A percentile compares a stretch with the other conserved stretches of the same genome.
Evolutionary conservation across 2,888 invertebrate species (phyloP).

Genomic region (Orthosia gracilis): DNA sequence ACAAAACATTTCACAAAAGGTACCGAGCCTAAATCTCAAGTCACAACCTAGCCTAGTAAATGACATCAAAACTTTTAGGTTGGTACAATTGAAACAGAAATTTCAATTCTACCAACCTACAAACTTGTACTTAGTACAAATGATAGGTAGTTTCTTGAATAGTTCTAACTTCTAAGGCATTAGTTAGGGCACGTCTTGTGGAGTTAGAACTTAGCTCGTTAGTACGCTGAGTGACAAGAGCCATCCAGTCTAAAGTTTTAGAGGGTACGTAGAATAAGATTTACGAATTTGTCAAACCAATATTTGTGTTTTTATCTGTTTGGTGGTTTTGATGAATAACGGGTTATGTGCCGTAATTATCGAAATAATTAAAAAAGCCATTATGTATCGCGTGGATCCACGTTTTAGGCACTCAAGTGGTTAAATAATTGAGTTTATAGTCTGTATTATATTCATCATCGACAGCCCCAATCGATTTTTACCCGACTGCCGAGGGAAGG

Average conservation of each 20-base stretch:
- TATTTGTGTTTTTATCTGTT: slow-evolving; percentile 4
- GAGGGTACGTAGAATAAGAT: background rate
- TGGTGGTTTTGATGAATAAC: background rate
- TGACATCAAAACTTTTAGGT: slow-evolving; percentile 47
- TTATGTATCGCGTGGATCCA: too few species aligned
- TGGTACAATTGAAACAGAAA: slow-evolving; percentile 29
- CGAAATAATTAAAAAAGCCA: too few species aligned
- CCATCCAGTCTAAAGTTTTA: slow-evolving; percentile 49
- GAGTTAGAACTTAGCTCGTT: slow-evolving; percentile 76
- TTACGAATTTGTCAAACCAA: slow-evolving; percentile 46
- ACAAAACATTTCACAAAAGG: background rate
- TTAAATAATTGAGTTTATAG: background rate
- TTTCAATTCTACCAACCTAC: slow-evolving; percentile 62
- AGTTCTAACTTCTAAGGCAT: slow-evolving; percentile 71
- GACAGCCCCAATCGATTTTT: too few species aligned
- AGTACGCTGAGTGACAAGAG: slow-evolving; percentile 66
- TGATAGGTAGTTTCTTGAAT: slow-evolving; percentile 61
- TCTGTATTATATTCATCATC: background rate
- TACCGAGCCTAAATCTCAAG: background rate
- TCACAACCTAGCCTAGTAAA: slow-evolving; percentile 9
- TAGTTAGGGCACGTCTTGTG: slow-evolving; percentile 69
- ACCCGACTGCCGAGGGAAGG: too few species aligned
- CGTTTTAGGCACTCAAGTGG: too few species aligned
- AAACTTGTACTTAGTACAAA: slow-evolving; percentile 56
- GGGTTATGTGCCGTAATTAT: too few species aligned